These are phyloP conservation scores for Cavia aperea DNA, from an alignment of 2,113 vertebrate genomes.

Conservation along the genomic window DNA sequence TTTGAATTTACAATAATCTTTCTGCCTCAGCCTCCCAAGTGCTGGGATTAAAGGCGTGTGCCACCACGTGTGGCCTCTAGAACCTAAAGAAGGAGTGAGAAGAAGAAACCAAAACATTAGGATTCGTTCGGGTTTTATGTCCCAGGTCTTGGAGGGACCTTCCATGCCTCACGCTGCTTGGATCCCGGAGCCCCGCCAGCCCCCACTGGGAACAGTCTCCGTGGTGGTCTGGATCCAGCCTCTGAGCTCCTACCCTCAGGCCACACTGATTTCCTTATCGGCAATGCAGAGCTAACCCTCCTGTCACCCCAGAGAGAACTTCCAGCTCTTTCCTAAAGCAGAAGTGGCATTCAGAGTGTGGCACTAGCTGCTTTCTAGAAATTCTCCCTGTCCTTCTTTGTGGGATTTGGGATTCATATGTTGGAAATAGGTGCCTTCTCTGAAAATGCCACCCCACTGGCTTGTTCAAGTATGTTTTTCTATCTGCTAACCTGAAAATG, in stretches of 20 bases:
- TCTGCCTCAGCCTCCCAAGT: too few relatives aligned
- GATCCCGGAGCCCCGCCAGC: not conserved
- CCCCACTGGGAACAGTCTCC: too few relatives aligned
- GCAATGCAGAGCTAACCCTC: too few relatives aligned
- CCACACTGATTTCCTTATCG: fast-evolving
- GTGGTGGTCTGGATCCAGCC: not conserved
- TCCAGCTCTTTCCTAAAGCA: not conserved
- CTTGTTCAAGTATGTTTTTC: not conserved
- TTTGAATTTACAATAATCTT: too few relatives aligned
- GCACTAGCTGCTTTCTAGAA: not conserved
- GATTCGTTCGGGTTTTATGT: too few relatives aligned
- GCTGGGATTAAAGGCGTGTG: too few relatives aligned
- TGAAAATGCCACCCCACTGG: not conserved
- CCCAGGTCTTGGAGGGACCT: not conserved
- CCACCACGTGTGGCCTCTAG: too few relatives aligned
- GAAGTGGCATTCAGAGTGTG: not conserved
- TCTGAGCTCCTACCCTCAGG: not conserved
- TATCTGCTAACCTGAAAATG: not conserved
- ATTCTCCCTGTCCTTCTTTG: not conserved
- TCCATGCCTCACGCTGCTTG: fast-evolving
- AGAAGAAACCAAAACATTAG: fast-evolving
- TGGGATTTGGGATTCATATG: too few relatives aligned
- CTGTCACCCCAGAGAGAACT: not conserved
- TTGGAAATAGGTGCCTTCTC: not conserved
- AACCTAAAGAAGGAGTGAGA: too few relatives aligned